These are phyloP conservation scores for Lapara coniferarum DNA, from an alignment of 2,888 invertebrate species.

Conservation along the genomic window DNA sequence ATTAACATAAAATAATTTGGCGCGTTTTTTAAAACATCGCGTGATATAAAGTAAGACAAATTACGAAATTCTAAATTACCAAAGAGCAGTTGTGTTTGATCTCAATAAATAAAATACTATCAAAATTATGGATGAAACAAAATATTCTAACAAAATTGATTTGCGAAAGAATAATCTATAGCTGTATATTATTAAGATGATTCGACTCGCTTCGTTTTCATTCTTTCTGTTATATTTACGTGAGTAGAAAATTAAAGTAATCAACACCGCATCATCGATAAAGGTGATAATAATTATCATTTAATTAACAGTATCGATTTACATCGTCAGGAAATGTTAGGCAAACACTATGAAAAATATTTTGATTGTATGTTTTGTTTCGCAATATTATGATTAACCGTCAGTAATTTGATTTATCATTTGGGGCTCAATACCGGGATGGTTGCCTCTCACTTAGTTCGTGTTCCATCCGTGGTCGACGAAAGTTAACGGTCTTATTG, in stretches of 20 bases:
- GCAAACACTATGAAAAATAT: background rate
- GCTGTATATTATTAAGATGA: background rate
- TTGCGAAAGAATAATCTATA: background rate
- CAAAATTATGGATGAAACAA: background rate
- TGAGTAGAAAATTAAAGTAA: background rate
- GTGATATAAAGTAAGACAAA: background rate
- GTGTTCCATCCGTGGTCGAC: too few species aligned
- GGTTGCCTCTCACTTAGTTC: too few species aligned
- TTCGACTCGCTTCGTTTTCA: background rate
- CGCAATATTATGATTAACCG: too few species aligned
- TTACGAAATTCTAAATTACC: background rate
- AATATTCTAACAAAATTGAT: too few species aligned
- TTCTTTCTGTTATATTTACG: background rate
- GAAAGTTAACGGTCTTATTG: too few species aligned
- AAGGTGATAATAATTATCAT: constrained; percentile 13
- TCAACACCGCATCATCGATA: constrained; percentile 23
- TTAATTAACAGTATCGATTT: constrained; percentile 12
- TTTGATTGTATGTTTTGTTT: too few species aligned
- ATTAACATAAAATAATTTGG: background rate
- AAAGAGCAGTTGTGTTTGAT: background rate
- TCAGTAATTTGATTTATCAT: too few species aligned
- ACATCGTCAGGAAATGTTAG: background rate
- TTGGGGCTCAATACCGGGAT: too few species aligned
- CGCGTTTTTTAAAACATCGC: too few species aligned
- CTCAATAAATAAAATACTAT: background rate